A percentile compares a stretch with the other conserved stretches of the same genome.
phyloP scores from a whole-genome alignment of 2,888 invertebrate genomes.

The Drosophila histrio region DNA sequence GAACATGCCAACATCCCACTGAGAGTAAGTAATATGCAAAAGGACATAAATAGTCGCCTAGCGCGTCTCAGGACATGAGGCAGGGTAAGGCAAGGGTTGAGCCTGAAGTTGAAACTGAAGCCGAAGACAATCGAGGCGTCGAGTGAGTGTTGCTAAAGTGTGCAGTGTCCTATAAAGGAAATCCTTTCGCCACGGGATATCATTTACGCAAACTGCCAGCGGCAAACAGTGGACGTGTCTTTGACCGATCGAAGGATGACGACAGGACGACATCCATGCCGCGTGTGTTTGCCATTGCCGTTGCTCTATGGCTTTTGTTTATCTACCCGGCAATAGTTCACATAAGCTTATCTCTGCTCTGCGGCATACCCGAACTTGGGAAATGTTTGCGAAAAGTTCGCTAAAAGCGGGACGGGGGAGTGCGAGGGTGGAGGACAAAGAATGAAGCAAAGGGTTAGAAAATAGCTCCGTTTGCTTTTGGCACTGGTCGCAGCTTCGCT shows the following conservation, averaged over 20 bases:
- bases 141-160: conserved; percentile 70
- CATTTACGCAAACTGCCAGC: conserved; percentile 74
- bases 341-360: conserved; percentile 76
- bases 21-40: conserved; percentile 65
- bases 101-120: conserved; percentile 14
- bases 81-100: conserved; percentile 56
- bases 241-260: conserved; percentile 76
- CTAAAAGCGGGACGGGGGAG: conserved; percentile 8
- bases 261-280: conserved; percentile 14
- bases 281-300: conserved; percentile 34
- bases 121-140: conserved; percentile 58
- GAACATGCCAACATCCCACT: conserved; percentile 66
- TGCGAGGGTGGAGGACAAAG: conserved; percentile 1
- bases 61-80: conserved; percentile 40
- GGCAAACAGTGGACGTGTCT: conserved; percentile 20
- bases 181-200: conserved; percentile 84
- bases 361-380: conserved; percentile 39
- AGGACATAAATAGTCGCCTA: conserved; percentile 62
- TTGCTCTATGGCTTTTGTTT: conserved; percentile 67
- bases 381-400: conserved; percentile 74
- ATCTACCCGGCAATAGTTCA: conserved; percentile 82
- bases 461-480: conserved; percentile 26
- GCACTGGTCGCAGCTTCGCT: conserved; percentile 62
- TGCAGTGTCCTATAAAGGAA: conserved; percentile 69
- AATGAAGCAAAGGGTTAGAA: conserved; percentile 70